phyloP scores from a whole-genome alignment of 1,140 invertebrate species.

The Drosophila nigrodunni region DNA sequence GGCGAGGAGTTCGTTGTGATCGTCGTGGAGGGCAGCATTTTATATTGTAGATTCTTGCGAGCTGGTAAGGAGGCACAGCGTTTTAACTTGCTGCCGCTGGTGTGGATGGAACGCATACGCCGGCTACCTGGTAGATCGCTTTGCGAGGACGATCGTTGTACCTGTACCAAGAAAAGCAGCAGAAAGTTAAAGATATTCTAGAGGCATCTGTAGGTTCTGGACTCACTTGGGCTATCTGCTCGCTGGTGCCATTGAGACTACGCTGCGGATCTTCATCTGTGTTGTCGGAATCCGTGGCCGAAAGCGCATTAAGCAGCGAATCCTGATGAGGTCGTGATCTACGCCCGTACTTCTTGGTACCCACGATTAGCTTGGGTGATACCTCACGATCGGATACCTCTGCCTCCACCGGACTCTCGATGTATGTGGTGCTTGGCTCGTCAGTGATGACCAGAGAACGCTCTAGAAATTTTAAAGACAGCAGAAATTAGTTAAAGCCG shows the following conservation, averaged over 20 bases:
- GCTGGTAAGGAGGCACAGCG: slow-evolving; percentile 85
- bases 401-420: slow-evolving; percentile 85
- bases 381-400: slow-evolving; percentile 89
- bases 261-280: slow-evolving; percentile 70
- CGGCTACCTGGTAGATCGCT: slow-evolving; percentile 85
- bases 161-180: slow-evolving; percentile 45
- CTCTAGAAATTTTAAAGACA: slow-evolving; percentile 58
- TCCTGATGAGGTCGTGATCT: slow-evolving; percentile 86
- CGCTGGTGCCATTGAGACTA: slow-evolving; percentile 53
- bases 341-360: slow-evolving; percentile 91
- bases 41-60: slow-evolving; percentile 65
- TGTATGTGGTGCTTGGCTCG: slow-evolving; percentile 48
- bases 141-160: slow-evolving; percentile 86
- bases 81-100: slow-evolving; percentile 85
- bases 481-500: neutral
- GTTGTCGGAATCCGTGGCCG: slow-evolving; percentile 81
- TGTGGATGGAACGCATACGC: slow-evolving; percentile 78
- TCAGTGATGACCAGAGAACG: slow-evolving; percentile 75
- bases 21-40: slow-evolving; percentile 43
- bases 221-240: slow-evolving; percentile 60
- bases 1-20: slow-evolving; percentile 39
- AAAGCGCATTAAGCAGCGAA: slow-evolving; percentile 65
- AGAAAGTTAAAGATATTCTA: neutral
- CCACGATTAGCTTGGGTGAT: slow-evolving; percentile 90
- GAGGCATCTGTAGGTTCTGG: neutral